Evolutionary conservation across 2,113 vertebrate species (phyloP).

Genomic region (Stegastes partitus): DNA sequence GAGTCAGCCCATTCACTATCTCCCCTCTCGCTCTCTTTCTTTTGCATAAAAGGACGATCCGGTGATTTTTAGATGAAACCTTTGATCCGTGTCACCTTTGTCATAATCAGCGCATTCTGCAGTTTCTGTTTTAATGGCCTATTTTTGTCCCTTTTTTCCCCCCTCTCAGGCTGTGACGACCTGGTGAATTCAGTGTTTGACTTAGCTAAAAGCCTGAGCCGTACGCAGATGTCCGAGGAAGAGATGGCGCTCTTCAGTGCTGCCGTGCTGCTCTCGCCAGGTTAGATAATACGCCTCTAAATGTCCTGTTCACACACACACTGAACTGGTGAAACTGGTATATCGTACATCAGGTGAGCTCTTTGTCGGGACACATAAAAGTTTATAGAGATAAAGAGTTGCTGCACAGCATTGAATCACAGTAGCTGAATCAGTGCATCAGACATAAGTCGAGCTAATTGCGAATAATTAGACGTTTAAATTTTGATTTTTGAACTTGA

Average conservation of each 20-base stretch:
- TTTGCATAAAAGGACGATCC: neutral
- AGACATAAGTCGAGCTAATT: no score
- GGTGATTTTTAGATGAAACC: neutral
- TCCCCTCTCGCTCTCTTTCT: neutral
- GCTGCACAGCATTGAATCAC: neutral
- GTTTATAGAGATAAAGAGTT: neutral
- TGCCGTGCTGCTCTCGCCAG: slow-evolving; percentile 90
- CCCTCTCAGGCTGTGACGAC: slow-evolving; percentile 89
- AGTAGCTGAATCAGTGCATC: neutral
- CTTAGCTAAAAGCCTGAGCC: slow-evolving; percentile 88
- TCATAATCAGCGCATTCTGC: slow-evolving; percentile 5
- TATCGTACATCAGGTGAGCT: neutral
- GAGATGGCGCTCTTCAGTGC: slow-evolving; percentile 92
- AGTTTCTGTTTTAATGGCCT: slow-evolving; percentile 8
- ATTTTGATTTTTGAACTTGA: no score
- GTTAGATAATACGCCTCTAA: slow-evolving; percentile 65
- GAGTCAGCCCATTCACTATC: slow-evolving; percentile 64
- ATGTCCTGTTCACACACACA: neutral
- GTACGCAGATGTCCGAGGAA: slow-evolving; percentile 90
- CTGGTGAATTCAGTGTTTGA: slow-evolving; percentile 89
- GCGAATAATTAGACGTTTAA: no score
- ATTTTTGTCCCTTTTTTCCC: neutral
- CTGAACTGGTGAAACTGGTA: neutral
- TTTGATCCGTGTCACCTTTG: neutral
- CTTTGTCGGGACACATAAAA: neutral